Base-by-base conservation (phyloP, 92 coral and sea anemone genomes). In the Pocillopora grandis region DNA sequence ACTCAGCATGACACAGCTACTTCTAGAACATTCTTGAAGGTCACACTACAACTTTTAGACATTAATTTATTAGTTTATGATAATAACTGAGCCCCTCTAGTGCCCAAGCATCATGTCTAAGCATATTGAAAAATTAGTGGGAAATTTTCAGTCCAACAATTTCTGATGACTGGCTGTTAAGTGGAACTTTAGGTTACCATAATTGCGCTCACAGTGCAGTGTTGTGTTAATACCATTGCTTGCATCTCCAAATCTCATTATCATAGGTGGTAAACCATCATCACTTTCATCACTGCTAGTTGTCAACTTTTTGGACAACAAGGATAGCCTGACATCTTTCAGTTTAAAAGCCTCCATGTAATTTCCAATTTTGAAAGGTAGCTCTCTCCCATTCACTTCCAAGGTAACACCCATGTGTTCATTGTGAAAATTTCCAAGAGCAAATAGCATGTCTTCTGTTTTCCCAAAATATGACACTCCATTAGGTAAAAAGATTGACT, bases 181-280 rank as follows among this genome's bases (percentile, higher is more conserved):
- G 27, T 23, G 27, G 27, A 23, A 23, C 27, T 23, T 23, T 23
- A 23, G 0, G 27, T 23, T 23, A 23, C 27, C 87, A 17, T 42
- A 65, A 72, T 82, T 82, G 60, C 75, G 69, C 72, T 83, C 82
- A 88, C 82, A 63, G 82, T 78, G 87, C 79, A 83, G 62, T 84
- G 87, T 84, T 66, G 75, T 85, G 80, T 88, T 78, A 75, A 59
- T 84, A 72, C 85, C 69, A 71, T 57, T 83, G 71, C 79, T 64
- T 48, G 83, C 87, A 83, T 75, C 76, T 66, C 91, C 91, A 79
- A 90, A 90, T 83, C 91, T 89, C 78, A 77, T 56, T 85, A 76
- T 79, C 85, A 86, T 76, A 58, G 90, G 84, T 76, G 90, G 82
- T 80, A 89, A 81, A 76, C 79, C 88, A 85, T 89, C 92, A 81